Evolutionary conservation across 2,888 invertebrate species (phyloP).

Genomic region (Panopea generosa): DNA sequence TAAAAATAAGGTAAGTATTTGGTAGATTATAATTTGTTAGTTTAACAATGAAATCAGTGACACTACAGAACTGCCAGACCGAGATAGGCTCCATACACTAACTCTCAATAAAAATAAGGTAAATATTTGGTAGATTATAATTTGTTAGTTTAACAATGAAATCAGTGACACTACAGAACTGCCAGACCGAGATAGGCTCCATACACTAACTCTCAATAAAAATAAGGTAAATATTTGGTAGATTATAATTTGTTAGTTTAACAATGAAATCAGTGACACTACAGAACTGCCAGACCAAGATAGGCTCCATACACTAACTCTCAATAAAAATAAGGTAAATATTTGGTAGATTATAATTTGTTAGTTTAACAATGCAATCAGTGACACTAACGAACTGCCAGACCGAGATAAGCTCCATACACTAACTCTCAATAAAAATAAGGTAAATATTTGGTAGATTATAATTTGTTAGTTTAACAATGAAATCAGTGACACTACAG

Average conservation of each 20-base stretch:
- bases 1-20: slow-evolving; percentile 92
- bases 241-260: too few species aligned
- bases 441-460: too few species aligned
- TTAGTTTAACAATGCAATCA: too few species aligned
- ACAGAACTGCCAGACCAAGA: background rate
- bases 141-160: slow-evolving; percentile 94
- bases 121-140: slow-evolving; percentile 54
- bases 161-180: slow-evolving; percentile 89
- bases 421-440: background rate
- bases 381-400: background rate
- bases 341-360: too few species aligned
- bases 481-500: background rate
- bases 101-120: slow-evolving; percentile 97
- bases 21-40: too few species aligned
- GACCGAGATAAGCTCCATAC: background rate
- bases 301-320: background rate
- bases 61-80: slow-evolving; percentile 89
- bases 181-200: slow-evolving; percentile 89
- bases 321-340: too few species aligned
- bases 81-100: slow-evolving; percentile 91
- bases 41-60: slow-evolving; percentile 92
- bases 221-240: slow-evolving; percentile 89
- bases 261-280: too few species aligned
- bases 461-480: too few species aligned
- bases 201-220: slow-evolving; percentile 95